phyloP scores from a whole-genome alignment of 2,113 vertebrate genomes.

The Heterochromis multidens region DNA sequence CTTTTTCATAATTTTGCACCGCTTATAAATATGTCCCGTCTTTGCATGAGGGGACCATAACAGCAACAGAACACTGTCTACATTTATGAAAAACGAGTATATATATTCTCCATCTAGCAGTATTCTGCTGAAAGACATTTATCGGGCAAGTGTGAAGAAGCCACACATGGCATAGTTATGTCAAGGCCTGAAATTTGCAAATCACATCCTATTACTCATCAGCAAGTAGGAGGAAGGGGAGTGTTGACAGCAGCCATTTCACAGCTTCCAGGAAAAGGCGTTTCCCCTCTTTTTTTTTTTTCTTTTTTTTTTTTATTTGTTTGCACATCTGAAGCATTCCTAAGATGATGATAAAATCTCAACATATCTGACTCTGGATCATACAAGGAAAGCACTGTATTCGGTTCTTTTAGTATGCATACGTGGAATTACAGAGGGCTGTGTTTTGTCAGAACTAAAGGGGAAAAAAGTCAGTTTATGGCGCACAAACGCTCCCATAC shows the following conservation, averaged over 20 bases:
- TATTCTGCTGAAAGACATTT: neutral
- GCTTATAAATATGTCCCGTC: neutral
- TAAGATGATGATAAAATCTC: neutral
- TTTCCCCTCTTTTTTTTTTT: neutral
- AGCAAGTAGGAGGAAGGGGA: neutral
- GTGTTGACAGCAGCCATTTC: neutral
- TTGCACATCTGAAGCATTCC: constrained; percentile 35
- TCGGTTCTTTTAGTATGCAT: neutral
- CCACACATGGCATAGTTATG: neutral
- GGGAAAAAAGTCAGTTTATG: neutral
- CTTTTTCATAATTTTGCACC: neutral
- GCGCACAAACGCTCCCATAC: neutral
- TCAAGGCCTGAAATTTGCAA: neutral
- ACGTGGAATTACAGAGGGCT: neutral
- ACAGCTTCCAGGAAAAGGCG: constrained; percentile 35
- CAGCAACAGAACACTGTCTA: neutral
- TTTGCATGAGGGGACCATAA: neutral
- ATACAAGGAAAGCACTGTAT: neutral
- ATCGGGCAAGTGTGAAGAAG: neutral
- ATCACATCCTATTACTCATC: neutral
- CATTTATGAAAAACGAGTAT: neutral
- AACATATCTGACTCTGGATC: neutral
- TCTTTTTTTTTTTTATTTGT: no score
- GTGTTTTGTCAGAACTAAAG: neutral
- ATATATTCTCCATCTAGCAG: neutral